These are phyloP conservation scores for Hirtodrosophila confusa DNA, from an alignment of 2,888 invertebrate species.

Conservation along the genomic window DNA sequence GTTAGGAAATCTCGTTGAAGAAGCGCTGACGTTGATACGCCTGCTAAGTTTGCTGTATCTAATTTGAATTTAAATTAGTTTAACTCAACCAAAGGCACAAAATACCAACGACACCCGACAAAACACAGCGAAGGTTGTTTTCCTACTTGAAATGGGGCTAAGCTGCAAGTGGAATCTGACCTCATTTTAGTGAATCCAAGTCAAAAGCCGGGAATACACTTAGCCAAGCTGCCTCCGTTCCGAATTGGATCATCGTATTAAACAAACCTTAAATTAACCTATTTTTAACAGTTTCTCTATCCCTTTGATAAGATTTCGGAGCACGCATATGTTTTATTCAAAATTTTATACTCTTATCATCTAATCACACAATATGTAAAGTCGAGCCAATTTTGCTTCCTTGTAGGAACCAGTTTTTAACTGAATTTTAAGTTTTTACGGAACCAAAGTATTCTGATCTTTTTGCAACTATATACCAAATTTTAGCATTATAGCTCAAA, in stretches of 20 bases:
- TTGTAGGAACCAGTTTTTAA: too few relatives aligned
- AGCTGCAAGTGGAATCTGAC: conserved; percentile 14
- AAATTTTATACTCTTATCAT: too few relatives aligned
- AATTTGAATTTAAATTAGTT: conserved; percentile 77
- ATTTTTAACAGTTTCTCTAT: too few relatives aligned
- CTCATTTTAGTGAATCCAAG: conserved; percentile 9
- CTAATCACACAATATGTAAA: too few relatives aligned
- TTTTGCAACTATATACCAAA: too few relatives aligned
- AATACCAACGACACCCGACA: conserved; percentile 16
- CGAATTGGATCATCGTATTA: conserved; percentile 2
- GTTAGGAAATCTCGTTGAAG: conserved; percentile 69
- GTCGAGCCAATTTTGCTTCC: too few relatives aligned
- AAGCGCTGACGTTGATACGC: conserved; percentile 67
- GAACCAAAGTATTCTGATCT: too few relatives aligned
- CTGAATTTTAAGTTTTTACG: too few relatives aligned
- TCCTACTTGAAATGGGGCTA: conserved; percentile 34
- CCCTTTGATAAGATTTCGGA: too few relatives aligned
- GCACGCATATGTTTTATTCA: too few relatives aligned
- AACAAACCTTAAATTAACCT: not conserved
- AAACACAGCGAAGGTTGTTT: conserved; percentile 31
- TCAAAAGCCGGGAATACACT: not conserved
- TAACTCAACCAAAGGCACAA: conserved; percentile 40
- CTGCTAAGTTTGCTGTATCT: conserved; percentile 71
- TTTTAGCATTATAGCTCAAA: too few relatives aligned
- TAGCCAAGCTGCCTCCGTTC: not conserved